Evolutionary conservation across 1,140 invertebrate species (phyloP).

Genomic region (Drosophila sechellia): DNA sequence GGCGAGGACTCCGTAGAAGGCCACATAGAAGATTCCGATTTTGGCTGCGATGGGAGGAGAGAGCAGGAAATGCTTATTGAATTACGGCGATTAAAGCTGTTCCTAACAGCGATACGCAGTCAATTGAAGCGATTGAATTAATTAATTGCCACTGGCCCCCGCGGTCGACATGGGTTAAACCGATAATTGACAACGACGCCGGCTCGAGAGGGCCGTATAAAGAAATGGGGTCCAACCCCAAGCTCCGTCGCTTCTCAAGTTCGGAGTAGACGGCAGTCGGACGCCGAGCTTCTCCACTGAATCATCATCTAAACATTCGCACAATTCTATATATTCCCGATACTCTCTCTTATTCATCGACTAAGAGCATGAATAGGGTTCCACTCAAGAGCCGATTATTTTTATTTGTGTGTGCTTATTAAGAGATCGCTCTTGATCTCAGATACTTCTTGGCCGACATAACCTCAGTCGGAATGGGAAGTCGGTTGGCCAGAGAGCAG

Average conservation of each 20-base stretch:
- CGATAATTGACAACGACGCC: slow-evolving; percentile 57
- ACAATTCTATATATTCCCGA: slow-evolving; percentile 3
- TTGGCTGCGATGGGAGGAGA: slow-evolving; percentile 88
- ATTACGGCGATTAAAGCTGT: slow-evolving; percentile 35
- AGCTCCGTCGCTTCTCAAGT: slow-evolving; percentile 25
- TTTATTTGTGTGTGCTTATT: background rate
- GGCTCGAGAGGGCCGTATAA: slow-evolving; percentile 26
- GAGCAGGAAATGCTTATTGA: slow-evolving; percentile 21
- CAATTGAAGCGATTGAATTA: slow-evolving; percentile 74
- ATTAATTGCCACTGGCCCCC: slow-evolving; percentile 47
- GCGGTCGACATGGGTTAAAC: slow-evolving; percentile 66
- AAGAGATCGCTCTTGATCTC: slow-evolving; percentile 29
- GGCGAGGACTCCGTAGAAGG: slow-evolving; percentile 94
- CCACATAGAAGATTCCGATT: slow-evolving; percentile 95
- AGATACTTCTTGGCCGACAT: slow-evolving; percentile 27
- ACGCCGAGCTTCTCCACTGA: slow-evolving; percentile 30
- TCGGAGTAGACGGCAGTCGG: slow-evolving; percentile 34
- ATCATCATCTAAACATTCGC: slow-evolving; percentile 28
- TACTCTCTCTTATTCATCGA: background rate
- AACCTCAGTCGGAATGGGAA: slow-evolving; percentile 58
- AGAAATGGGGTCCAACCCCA: slow-evolving; percentile 34
- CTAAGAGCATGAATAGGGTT: slow-evolving; percentile 8
- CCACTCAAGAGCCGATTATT: slow-evolving; percentile 20
- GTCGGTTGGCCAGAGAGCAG: slow-evolving; percentile 10
- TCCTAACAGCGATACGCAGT: slow-evolving; percentile 34